phyloP scores from a whole-genome alignment of 2,113 vertebrate genomes.

The Falcunculus frontatus region DNA sequence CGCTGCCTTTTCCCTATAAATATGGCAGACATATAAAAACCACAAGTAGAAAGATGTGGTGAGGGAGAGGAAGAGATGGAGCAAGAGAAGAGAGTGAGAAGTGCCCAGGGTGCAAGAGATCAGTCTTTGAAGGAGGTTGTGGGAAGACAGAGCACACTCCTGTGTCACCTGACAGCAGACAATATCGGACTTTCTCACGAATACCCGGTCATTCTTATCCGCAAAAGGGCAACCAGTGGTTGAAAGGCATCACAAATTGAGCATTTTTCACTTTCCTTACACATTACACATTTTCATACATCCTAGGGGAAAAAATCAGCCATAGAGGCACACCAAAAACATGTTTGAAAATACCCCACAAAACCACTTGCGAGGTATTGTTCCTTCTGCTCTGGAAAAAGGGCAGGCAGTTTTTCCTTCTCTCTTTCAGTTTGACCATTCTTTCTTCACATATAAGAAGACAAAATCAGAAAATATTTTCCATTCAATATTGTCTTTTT shows the following conservation, averaged over 20 bases:
- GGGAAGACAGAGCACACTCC: background rate
- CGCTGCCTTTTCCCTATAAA: background rate
- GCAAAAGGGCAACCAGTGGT: background rate
- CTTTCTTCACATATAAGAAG: background rate
- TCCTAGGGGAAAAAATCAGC: background rate
- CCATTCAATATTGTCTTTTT: background rate
- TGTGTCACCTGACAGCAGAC: background rate
- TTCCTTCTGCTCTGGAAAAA: background rate
- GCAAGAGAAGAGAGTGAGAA: background rate
- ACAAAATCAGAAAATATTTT: background rate
- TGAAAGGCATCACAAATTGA: background rate
- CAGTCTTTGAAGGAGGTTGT: background rate
- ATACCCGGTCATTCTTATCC: background rate
- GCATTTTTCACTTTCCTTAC: background rate
- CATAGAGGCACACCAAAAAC: background rate
- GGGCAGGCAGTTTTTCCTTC: rapidly evolving
- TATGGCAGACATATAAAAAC: background rate
- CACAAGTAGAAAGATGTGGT: rapidly evolving
- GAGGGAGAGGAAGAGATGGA: background rate
- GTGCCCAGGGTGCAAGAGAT: rapidly evolving
- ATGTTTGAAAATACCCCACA: background rate
- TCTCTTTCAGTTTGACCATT: background rate
- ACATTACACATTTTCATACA: background rate
- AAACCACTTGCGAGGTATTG: rapidly evolving
- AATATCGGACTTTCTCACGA: background rate